Conservation (phyloP, 2,113 vertebrate genomes). For the Merops nubicus region DNA sequence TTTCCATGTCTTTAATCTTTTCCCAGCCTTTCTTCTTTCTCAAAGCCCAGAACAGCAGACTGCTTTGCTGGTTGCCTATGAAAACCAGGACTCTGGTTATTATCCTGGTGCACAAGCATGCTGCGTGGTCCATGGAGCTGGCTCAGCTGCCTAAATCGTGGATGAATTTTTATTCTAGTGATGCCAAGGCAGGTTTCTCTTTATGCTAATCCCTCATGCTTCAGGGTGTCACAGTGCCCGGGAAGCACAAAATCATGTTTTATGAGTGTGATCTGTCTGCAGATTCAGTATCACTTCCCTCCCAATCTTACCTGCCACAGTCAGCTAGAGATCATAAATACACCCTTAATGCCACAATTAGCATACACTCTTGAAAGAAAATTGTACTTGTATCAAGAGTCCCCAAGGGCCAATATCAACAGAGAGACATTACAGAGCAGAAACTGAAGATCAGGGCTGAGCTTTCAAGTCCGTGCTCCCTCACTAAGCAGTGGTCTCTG, state of each 20-base stretch:
- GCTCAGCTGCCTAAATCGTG: background rate
- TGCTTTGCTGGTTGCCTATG: background rate
- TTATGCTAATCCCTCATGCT: conserved; percentile 22
- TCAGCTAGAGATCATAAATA: conserved; percentile 54
- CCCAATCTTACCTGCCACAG: conserved; percentile 53
- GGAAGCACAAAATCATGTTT: conserved; percentile 47
- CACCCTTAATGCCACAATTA: conserved; percentile 52
- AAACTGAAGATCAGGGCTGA: conserved; percentile 15
- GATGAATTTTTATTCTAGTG: conserved; percentile 13
- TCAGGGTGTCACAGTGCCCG: background rate
- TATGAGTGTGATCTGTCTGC: conserved; percentile 29
- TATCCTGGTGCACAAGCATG: fast-evolving
- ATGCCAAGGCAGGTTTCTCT: background rate
- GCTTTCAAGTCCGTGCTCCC: conserved; percentile 1
- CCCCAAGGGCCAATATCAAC: conserved; percentile 48
- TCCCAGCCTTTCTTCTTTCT: background rate
- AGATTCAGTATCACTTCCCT: conserved; percentile 10
- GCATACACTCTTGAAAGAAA: conserved; percentile 58
- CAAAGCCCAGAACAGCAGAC: background rate
- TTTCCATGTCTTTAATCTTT: background rate
- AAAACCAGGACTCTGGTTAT: background rate
- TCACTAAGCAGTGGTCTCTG: background rate
- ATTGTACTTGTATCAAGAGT: conserved; percentile 52
- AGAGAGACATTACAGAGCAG: conserved; percentile 39
- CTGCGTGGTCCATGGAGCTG: background rate